phyloP scores from a whole-genome alignment of 2,113 vertebrate species.

The Oryzias javanicus region DNA sequence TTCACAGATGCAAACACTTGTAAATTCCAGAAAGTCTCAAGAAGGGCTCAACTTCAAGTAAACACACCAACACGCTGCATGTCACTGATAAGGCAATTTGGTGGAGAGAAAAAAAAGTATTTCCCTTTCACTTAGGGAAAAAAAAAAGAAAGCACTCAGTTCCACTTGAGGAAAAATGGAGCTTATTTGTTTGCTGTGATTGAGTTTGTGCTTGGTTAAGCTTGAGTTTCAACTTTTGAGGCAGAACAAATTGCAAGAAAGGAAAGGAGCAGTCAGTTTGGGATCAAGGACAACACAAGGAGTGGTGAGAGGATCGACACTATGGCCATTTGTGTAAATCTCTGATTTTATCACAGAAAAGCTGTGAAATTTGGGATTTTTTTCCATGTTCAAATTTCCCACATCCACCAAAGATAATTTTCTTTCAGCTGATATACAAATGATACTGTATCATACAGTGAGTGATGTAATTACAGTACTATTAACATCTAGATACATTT shows the following conservation, averaged over 20 bases:
- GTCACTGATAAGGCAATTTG: slow-evolving; percentile 64
- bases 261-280: slow-evolving; percentile 8
- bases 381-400: slow-evolving; percentile 6
- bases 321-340: slow-evolving; percentile 42
- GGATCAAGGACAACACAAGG: slow-evolving; percentile 15
- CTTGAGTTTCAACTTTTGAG: slow-evolving; percentile 45
- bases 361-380: slow-evolving; percentile 5
- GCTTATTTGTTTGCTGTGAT: slow-evolving; percentile 65
- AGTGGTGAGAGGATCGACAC: slow-evolving; percentile 27
- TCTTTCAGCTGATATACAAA: too few species aligned
- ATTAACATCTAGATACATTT: too few species aligned
- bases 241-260: slow-evolving; percentile 45
- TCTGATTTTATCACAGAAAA: slow-evolving; percentile 30
- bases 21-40: slow-evolving; percentile 51
- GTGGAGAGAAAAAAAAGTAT: slow-evolving; percentile 14
- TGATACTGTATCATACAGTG: too few species aligned
- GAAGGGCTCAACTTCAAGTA: slow-evolving; percentile 55
- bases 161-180: slow-evolving; percentile 38
- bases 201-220: slow-evolving; percentile 69
- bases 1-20: slow-evolving; percentile 23
- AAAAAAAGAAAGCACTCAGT: slow-evolving; percentile 37
- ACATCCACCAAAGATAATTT: slow-evolving; percentile 6
- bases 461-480: too few species aligned
- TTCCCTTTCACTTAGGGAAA: slow-evolving; percentile 27
- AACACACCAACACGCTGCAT: slow-evolving; percentile 58